These are phyloP conservation scores for Columba guinea DNA, from an alignment of 2,797 vertebrate species.

Conservation along the genomic window DNA sequence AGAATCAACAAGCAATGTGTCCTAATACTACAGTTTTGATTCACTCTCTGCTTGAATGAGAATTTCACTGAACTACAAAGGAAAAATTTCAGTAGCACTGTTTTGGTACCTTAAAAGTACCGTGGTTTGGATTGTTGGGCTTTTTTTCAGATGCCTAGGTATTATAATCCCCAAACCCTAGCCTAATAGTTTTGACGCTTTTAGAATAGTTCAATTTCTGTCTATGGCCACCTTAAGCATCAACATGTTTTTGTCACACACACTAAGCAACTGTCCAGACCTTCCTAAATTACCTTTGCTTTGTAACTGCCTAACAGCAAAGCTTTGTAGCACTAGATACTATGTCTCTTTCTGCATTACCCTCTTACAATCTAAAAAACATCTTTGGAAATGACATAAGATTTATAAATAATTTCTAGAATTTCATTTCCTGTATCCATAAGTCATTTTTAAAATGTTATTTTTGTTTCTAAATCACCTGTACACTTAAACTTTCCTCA, in stretches of 20 bases:
- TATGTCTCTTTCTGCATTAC: background rate
- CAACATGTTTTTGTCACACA: background rate
- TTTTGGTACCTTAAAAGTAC: background rate
- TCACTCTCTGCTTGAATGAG: background rate
- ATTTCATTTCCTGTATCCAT: background rate
- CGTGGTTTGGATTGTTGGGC: fast-evolving
- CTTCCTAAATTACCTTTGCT: background rate
- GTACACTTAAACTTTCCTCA: background rate
- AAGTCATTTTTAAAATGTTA: background rate
- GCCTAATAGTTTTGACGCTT: background rate
- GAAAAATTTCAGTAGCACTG: background rate
- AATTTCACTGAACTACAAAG: background rate
- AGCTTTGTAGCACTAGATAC: background rate
- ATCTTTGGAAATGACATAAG: fast-evolving
- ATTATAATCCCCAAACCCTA: background rate
- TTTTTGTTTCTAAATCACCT: background rate
- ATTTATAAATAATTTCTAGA: background rate
- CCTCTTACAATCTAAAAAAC: background rate
- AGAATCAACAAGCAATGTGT: background rate
- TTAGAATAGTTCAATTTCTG: background rate
- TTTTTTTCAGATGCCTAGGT: background rate
- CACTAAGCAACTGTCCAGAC: background rate
- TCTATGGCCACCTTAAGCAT: background rate
- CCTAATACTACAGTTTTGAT: background rate
- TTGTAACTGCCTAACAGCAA: background rate